Evolutionary conservation across 2,113 vertebrate species (phyloP).

Genomic region (Microcebus tavaratra): DNA sequence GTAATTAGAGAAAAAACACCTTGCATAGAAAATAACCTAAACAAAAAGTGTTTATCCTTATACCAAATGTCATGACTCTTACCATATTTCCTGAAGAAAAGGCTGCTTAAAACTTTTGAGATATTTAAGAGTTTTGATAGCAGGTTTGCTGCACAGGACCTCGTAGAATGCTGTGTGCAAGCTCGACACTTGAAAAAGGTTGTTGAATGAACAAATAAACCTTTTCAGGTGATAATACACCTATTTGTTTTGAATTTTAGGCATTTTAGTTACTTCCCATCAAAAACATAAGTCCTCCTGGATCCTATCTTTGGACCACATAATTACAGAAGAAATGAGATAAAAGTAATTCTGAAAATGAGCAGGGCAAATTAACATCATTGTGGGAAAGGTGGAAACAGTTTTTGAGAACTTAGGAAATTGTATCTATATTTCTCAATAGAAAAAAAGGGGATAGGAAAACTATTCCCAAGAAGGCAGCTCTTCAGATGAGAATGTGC

Average conservation of each 20-base stretch:
- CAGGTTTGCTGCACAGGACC: neutral
- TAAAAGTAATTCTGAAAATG: neutral
- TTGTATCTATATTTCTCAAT: neutral
- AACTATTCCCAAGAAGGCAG: neutral
- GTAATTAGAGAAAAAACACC: conserved; percentile 36
- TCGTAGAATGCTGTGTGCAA: neutral
- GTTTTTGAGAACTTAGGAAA: neutral
- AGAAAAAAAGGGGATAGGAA: neutral
- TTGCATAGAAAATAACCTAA: conserved; percentile 53
- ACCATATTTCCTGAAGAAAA: neutral
- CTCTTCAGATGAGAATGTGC: neutral
- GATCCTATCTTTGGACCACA: neutral
- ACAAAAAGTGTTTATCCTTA: conserved; percentile 7
- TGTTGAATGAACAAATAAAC: neutral
- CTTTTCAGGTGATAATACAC: neutral
- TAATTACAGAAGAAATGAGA: neutral
- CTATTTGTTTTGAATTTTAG: neutral
- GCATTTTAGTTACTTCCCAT: neutral
- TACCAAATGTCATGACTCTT: neutral
- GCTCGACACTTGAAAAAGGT: fast-evolving
- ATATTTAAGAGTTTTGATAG: neutral
- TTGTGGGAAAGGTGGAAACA: neutral
- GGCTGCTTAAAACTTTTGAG: neutral
- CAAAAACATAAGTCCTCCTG: neutral
- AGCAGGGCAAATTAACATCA: neutral